Evolutionary conservation across 2,888 invertebrate genomes (phyloP), one percentile per base, ranked within the genome.

Genomic region (Cylloceria caligata): DNA sequence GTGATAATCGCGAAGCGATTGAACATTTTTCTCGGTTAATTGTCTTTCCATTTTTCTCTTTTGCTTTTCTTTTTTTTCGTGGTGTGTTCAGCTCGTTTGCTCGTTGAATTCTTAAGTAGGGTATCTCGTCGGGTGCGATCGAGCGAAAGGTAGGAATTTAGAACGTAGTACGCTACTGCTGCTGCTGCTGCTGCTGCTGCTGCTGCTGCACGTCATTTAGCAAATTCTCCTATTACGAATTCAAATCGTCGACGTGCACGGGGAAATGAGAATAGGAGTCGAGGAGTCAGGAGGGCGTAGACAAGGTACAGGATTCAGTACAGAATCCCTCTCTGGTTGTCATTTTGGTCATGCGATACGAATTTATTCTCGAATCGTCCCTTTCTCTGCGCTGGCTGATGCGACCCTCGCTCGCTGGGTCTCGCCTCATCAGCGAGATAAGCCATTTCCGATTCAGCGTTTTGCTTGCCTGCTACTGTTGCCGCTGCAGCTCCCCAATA

Each of bases 381-480:
- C 47, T n/a, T 42, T 77, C 81, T 81, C 69, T 57, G 49, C 71
- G 30, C 45, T 69, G 13, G 42, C 52, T 64, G 64, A n/a, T 55
- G 42, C 24, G 7, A 52, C 27, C 47, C 73, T 74, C 81, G 52
- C 47, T 55, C 60, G 72, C 57, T 60, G 62, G 73, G 80, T 79
- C 84, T 83, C 81, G 86, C 89, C 85, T 88, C 86, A 88, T 89
- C 88, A 86, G 87, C 87, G 86, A 88, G 89, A 89, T 89, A 89
- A 89, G 87, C 87, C 86, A 85, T 83, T 84, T 83, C 86, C 81
- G 84, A 84, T 85, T 85, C 85, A 85, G 85, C 85, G 55, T 89
- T 89, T 89, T 83, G 83, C 84, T 85, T 85, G 83, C 85, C 83
- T 19, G 64, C 21, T 30, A 27, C 49, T 57, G 30, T 30, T 16